Percentiles rank a stretch among this genome's conserved stretches.
These are phyloP conservation scores for Lypha dubia DNA, from an alignment of 2,888 invertebrate species.

Conservation along the genomic window DNA sequence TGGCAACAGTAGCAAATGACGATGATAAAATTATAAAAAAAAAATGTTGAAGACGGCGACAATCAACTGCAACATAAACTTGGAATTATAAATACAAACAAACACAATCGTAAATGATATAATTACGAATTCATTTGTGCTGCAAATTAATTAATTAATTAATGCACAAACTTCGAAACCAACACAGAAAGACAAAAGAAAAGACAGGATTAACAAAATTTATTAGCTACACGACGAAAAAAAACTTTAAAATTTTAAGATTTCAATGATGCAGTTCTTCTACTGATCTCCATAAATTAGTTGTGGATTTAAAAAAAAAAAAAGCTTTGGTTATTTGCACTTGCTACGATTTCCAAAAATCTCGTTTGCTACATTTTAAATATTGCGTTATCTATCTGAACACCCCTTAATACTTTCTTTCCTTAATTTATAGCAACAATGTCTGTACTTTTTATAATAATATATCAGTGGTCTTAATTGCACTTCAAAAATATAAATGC, in stretches of 20 bases:
- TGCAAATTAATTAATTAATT: constrained; percentile 74
- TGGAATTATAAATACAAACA: constrained; percentile 33
- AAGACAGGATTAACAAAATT: constrained; percentile 10
- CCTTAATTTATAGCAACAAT: too few species aligned
- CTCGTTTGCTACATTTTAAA: too few species aligned
- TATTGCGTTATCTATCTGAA: too few species aligned
- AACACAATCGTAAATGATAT: constrained; percentile 69
- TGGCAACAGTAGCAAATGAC: constrained; percentile 63
- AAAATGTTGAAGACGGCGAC: constrained; percentile 62
- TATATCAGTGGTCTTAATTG: too few species aligned
- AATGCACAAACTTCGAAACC: constrained; percentile 63
- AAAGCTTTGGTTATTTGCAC: too few species aligned
- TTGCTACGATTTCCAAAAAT: too few species aligned
- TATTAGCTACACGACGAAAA: constrained; percentile 25
- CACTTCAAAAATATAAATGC: too few species aligned
- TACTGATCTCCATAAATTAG: not conserved
- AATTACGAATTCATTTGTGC: constrained; percentile 74
- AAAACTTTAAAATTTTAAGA: not conserved
- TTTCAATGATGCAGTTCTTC: not conserved
- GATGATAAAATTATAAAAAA: too few species aligned
- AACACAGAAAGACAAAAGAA: constrained; percentile 13
- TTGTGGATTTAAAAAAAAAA: not conserved
- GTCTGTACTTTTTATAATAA: too few species aligned
- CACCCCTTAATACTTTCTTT: too few species aligned
- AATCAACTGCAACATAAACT: constrained; percentile 47